phyloP scores from a whole-genome alignment of 2,113 vertebrate genomes.

The Pelvicachromis taeniatus region DNA sequence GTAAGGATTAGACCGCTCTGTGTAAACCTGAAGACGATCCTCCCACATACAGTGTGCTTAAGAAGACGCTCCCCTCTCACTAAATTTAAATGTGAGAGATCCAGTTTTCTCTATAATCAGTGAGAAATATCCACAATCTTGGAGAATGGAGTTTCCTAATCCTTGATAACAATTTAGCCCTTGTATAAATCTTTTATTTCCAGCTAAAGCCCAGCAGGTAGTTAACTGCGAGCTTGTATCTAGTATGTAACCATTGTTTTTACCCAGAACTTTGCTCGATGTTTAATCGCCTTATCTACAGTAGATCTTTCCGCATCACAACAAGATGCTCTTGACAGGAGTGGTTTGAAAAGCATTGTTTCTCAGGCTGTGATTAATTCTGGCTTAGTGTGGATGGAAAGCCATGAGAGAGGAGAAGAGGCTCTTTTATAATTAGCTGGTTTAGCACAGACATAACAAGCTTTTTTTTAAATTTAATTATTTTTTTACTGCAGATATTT shows the following conservation, averaged over 20 bases:
- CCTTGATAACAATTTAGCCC: neutral
- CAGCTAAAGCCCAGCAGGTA: neutral
- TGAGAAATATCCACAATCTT: neutral
- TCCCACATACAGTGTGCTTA: neutral
- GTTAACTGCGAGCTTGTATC: neutral
- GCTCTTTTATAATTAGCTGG: neutral
- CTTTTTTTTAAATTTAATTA: neutral
- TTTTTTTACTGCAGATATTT: neutral
- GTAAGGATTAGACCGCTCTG: slow-evolving; percentile 10
- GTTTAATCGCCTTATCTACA: neutral
- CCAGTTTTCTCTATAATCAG: neutral
- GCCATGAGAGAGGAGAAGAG: neutral
- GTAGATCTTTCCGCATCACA: neutral
- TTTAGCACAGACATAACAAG: neutral
- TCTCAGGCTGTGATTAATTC: slow-evolving; percentile 7
- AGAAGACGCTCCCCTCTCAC: neutral
- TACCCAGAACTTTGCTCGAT: neutral
- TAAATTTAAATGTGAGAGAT: neutral
- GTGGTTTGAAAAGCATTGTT: neutral
- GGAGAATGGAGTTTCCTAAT: slow-evolving; percentile 9
- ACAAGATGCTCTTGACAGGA: slow-evolving; percentile 4
- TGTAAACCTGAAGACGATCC: neutral
- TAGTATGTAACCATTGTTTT: neutral
- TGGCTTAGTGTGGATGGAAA: neutral
- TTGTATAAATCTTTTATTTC: neutral